Percentiles rank a stretch among this genome's conserved stretches.
Evolutionary conservation across 2,113 vertebrate species (phyloP).

Genomic region (Solenodon paradoxus): DNA sequence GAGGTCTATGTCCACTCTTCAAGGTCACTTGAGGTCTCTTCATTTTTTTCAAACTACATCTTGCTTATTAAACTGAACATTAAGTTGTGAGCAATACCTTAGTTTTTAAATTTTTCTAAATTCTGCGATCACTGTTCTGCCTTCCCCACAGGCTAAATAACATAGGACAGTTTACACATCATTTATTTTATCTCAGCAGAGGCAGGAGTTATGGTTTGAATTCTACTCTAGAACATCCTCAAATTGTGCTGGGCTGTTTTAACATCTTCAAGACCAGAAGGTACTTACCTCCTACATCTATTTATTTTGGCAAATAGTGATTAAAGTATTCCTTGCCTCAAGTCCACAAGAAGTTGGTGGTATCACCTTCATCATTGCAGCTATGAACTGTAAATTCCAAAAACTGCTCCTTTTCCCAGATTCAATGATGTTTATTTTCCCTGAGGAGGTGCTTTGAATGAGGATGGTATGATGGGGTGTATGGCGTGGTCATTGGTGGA

Average conservation of each 20-base stretch:
- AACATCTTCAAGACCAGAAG: background rate
- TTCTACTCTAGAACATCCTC: background rate
- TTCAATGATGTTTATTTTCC: background rate
- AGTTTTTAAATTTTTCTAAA: background rate
- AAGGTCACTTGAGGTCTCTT: background rate
- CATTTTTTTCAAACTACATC: background rate
- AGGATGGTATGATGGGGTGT: accelerated
- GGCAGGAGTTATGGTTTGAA: background rate
- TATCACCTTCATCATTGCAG: background rate
- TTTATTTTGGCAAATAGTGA: background rate
- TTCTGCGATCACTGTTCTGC: background rate
- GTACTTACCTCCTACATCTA: background rate
- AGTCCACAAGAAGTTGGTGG: background rate
- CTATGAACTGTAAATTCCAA: background rate
- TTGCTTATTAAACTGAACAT: background rate
- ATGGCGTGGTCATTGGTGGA: accelerated
- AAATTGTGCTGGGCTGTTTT: background rate
- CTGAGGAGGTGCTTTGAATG: background rate
- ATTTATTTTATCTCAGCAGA: background rate
- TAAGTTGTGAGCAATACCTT: background rate
- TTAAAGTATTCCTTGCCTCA: background rate
- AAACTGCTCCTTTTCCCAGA: background rate
- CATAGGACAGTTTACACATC: background rate
- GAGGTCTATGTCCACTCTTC: background rate
- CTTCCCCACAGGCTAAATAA: background rate